Conservation (phyloP, 2,113 vertebrate species). For the Eudorcas thomsonii region DNA sequence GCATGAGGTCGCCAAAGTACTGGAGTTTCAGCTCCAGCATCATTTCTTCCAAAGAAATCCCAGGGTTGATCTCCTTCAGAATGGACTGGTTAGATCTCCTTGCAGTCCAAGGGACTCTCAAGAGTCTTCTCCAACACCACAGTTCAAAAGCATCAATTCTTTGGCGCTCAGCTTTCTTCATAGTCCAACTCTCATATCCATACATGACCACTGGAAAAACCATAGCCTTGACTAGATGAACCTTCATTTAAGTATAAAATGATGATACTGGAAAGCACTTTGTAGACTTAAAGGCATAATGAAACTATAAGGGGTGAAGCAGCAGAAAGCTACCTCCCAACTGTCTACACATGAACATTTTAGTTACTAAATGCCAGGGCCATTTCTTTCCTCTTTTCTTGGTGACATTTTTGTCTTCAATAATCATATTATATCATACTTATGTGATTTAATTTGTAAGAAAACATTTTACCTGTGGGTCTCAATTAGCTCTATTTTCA, state of each 20-base stretch:
- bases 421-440: neutral
- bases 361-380: neutral
- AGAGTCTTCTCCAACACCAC: too few species aligned
- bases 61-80: too few species aligned
- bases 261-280: neutral
- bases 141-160: too few species aligned
- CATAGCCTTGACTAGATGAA: too few species aligned
- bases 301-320: neutral
- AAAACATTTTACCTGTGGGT: slow-evolving; percentile 1
- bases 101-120: too few species aligned
- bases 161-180: too few species aligned
- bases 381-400: neutral
- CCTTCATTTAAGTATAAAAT: neutral
- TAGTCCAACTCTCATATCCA: too few species aligned
- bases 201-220: too few species aligned
- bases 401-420: neutral
- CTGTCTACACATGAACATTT: neutral
- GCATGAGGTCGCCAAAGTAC: too few species aligned
- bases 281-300: neutral
- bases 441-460: neutral
- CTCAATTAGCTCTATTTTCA: neutral
- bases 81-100: too few species aligned
- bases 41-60: too few species aligned
- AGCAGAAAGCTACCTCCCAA: neutral
- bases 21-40: too few species aligned